Evolutionary conservation across 2,888 invertebrate species (phyloP).

Genomic region (Automeris io): DNA sequence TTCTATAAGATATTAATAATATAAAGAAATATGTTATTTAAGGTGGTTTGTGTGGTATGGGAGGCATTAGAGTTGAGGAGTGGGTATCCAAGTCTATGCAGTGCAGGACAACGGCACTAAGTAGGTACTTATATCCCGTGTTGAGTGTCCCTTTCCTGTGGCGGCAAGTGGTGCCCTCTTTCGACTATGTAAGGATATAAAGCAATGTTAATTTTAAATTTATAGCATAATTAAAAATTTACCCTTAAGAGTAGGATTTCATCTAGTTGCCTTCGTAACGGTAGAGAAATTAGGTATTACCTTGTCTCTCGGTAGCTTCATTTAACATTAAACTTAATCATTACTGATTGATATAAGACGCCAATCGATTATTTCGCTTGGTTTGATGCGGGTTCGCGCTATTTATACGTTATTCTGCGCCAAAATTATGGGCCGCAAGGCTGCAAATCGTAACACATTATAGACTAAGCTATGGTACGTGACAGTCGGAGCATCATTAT

Average conservation of each 20-base stretch:
- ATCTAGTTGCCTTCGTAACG: slow-evolving; percentile 75
- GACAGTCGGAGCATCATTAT: too few relatives aligned
- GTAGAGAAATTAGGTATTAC: slow-evolving; percentile 72
- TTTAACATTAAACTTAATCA: slow-evolving; percentile 41
- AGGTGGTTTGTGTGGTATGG: slow-evolving; percentile 16
- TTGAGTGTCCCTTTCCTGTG: slow-evolving; percentile 3
- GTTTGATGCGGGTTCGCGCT: slow-evolving; percentile 34
- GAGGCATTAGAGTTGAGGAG: slow-evolving; percentile 26
- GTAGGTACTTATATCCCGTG: slow-evolving; percentile 14
- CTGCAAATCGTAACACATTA: too few relatives aligned
- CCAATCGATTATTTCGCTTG: slow-evolving; percentile 64
- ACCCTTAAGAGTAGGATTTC: slow-evolving; percentile 75
- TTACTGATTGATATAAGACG: slow-evolving; percentile 29
- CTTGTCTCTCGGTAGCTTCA: slow-evolving; percentile 70
- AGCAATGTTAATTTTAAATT: slow-evolving; percentile 76
- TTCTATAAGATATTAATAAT: slow-evolving; percentile 35
- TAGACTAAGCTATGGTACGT: too few relatives aligned
- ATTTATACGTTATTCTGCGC: too few relatives aligned
- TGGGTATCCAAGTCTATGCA: slow-evolving; percentile 19
- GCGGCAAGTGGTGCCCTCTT: slow-evolving; percentile 17
- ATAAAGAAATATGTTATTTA: slow-evolving; percentile 8
- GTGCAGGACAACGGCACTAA: slow-evolving; percentile 62
- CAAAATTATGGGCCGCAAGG: too few relatives aligned
- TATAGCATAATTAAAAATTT: slow-evolving; percentile 73
- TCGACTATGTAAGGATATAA: slow-evolving; percentile 55